Evolutionary conservation across 2,113 vertebrate genomes (phyloP), one percentile per base, ranked within the genome.

Genomic region (Lasiurus cinereus): DNA sequence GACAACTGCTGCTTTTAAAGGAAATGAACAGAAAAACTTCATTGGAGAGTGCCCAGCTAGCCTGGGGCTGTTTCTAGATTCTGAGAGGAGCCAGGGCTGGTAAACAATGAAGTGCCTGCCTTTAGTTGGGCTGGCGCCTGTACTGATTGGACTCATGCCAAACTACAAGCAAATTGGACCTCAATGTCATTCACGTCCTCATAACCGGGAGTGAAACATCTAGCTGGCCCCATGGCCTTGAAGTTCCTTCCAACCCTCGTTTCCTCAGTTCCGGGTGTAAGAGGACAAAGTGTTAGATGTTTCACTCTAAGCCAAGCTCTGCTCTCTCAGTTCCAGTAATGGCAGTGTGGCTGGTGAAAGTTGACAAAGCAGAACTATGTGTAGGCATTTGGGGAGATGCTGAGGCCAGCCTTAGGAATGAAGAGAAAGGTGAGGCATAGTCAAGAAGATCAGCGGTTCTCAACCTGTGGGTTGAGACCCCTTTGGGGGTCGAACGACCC

Each of bases 1-100:
- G 66, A 94, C 48, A 72, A 8, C 15, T 78, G 5, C 43, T 76
- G 77, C 56, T 96, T 92, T 94, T 64, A 88, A 85, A 90, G 72
- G 31, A 62, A 79, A 92, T 66, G 50, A 59, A 50, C 3, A 78
- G 70, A 70, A 82, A 74, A 46, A n/a, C 36, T 7, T 64, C 31
- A 11, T 0, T 66, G 76, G 67, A 52, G 1, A 70, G n/a, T 46
- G 80, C n/a, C 52, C 12, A 43, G 43, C 46, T 64, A 73, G 54
- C 59, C 54, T 2, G 0, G 22, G 43, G 62, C 56, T 69, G 33
- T 62, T 82, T 80, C 43, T 33, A 1, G 86, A 22, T 82, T 74
- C 64, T 70, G 43, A 76, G 66, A 64, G 52, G 73, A 88, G 7
- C 24, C 36, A 11, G 9, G 50, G 74, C 73, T 66, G 13, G n/a